These are phyloP conservation scores for Parnassius mnemosyne DNA, from an alignment of 2,888 invertebrate genomes.

Conservation along the genomic window DNA sequence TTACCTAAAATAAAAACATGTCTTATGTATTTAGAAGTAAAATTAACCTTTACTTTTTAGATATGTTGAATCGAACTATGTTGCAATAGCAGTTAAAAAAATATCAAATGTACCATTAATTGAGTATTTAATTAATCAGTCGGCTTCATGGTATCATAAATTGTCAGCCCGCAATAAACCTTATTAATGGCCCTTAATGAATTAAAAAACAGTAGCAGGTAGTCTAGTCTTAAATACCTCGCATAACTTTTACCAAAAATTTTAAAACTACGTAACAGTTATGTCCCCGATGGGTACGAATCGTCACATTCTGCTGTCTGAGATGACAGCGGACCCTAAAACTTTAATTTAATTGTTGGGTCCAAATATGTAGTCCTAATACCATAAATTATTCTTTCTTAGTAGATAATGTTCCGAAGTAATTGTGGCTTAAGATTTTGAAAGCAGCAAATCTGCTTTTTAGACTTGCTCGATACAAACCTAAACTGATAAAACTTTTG, in stretches of 20 bases:
- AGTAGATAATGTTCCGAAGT: neutral
- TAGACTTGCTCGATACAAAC: no score
- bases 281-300: slow-evolving; percentile 44
- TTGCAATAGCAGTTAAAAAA: slow-evolving; percentile 27
- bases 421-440: no score
- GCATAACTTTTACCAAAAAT: slow-evolving; percentile 57
- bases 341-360: slow-evolving; percentile 57
- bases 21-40: no score
- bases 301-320: slow-evolving; percentile 36
- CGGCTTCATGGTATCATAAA: slow-evolving; percentile 54
- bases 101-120: slow-evolving; percentile 53
- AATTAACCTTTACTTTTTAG: slow-evolving; percentile 14
- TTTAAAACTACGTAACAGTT: slow-evolving; percentile 61
- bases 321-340: slow-evolving; percentile 47
- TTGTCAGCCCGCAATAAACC: slow-evolving; percentile 61
- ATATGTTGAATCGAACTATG: slow-evolving; percentile 28
- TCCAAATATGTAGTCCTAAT: slow-evolving; percentile 46
- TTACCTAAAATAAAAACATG: no score
- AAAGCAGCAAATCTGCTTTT: no score
- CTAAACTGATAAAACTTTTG: no score
- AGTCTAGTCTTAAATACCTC: slow-evolving; percentile 49
- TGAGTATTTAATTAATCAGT: slow-evolving; percentile 69
- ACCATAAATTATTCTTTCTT: slow-evolving; percentile 36
- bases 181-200: slow-evolving; percentile 72
- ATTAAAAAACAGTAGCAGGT: slow-evolving; percentile 73